These are phyloP conservation scores for Crotalus tigris DNA, from an alignment of 2,113 vertebrate species.

Conservation along the genomic window DNA sequence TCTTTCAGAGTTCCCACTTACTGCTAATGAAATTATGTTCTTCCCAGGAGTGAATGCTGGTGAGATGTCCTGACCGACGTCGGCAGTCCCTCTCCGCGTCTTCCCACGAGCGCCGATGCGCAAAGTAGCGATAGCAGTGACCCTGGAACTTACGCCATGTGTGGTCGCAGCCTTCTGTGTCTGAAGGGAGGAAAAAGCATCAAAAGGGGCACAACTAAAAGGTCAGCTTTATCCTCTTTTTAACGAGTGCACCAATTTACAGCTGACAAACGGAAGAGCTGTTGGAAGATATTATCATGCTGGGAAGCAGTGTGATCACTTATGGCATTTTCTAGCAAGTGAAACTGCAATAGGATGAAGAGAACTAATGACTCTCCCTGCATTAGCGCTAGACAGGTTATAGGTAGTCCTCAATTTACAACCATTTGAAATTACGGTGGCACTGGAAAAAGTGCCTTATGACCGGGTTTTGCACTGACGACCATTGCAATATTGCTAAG, in stretches of 20 bases:
- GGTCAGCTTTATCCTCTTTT: not conserved
- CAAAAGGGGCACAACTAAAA: not conserved
- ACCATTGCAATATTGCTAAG: not conserved
- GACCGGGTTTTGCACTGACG: not conserved
- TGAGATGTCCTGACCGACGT: conserved; percentile 83
- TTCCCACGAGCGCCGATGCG: conserved; percentile 91
- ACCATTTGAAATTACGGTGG: not conserved
- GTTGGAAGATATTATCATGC: not conserved
- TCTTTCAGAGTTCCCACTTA: conserved; percentile 31
- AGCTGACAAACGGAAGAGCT: not conserved
- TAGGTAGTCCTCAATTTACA: not conserved
- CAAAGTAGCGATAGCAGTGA: conserved; percentile 88
- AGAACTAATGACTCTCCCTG: not conserved
- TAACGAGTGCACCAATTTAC: not conserved
- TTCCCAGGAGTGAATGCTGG: conserved; percentile 82
- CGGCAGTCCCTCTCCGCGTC: conserved; percentile 90
- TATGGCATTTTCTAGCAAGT: not conserved
- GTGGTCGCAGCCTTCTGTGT: conserved; percentile 89
- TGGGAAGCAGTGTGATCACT: not conserved
- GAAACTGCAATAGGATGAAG: not conserved
- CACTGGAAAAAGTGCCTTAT: not conserved
- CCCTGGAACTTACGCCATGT: conserved; percentile 94
- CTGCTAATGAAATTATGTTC: conserved; percentile 88
- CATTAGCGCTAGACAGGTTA: not conserved
- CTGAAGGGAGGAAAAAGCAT: conserved; percentile 53